Base-by-base conservation (phyloP, 2,113 vertebrate genomes). In the Poeciliopsis occidentalis region DNA sequence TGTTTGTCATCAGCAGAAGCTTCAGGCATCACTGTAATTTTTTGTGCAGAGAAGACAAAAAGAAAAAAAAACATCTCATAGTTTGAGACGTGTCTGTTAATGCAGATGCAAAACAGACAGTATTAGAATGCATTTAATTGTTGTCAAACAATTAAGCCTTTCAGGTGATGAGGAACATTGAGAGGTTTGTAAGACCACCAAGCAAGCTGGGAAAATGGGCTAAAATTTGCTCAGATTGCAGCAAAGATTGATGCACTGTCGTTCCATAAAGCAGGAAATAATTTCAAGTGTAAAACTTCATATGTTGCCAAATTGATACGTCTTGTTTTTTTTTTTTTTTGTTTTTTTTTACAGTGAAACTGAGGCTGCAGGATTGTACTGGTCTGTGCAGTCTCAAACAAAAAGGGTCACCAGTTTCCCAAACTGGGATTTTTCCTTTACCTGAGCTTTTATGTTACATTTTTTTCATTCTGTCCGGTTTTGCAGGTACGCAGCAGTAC, bases 1-100 rank as follows among this genome's bases (percentile, higher is more conserved):
- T 51, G 64, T 82, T 80, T 78, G 64, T 15, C 71, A 69, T 82
- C 79, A 71, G 74, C 62, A 44, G 76, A 67, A 41, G n/a, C 74
- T 75, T 72, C 54, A 22, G 66, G 8, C 62, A 68, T 67, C 24
- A 61, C 44, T 34, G 37, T 65, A 32, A 1, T 10, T 34, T 73
- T 64, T 22, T 12, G 2, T 19, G 47, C 0, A 30, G 11, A 22
- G 27, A 27, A 68, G 12, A 67, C 29, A 29, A 29, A 68, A 13
- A n/a, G 19, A n/a, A 39, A 26, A 37, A 66, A 29, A 47, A 26
- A 29, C 3, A 67, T 27, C 19, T 67, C 5, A 69, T 2, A 54
- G 17, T 34, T 24, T 69, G 30, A 31, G 51, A 12, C 68, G 4
- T 30, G 22, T 15, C 12, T 51, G 39, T n/a, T 27, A 67, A 37